These are phyloP conservation scores for Poeciliopsis prolifica DNA, from an alignment of 2,113 vertebrate species.

Conservation along the genomic window DNA sequence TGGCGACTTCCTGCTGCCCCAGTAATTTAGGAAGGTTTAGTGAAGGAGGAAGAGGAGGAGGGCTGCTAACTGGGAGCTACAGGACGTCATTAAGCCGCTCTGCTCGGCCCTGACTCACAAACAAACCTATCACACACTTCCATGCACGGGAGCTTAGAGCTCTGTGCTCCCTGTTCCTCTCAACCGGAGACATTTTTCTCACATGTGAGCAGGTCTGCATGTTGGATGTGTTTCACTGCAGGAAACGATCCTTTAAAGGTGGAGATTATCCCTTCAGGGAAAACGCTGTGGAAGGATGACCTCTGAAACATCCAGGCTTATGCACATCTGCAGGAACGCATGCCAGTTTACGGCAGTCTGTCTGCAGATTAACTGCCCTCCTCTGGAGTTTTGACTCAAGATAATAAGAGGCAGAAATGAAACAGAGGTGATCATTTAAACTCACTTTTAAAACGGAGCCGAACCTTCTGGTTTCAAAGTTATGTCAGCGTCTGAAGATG, in stretches of 20 bases:
- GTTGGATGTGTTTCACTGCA: background rate
- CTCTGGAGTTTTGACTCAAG: too few relatives aligned
- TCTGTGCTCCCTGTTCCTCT: background rate
- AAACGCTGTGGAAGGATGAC: background rate
- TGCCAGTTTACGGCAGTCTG: background rate
- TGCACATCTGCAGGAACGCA: background rate
- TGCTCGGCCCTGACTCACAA: background rate
- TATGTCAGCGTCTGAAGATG: too few relatives aligned
- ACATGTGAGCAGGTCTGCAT: too few relatives aligned
- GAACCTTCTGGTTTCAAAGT: too few relatives aligned
- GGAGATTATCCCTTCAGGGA: conserved; percentile 28
- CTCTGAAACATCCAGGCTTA: background rate
- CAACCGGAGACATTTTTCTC: too few relatives aligned
- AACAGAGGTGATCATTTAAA: too few relatives aligned
- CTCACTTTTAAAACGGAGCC: too few relatives aligned
- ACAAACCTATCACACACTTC: background rate
- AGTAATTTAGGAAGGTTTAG: conserved; percentile 56
- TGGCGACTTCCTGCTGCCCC: conserved; percentile 54
- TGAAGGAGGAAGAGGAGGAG: conserved; percentile 24
- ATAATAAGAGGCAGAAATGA: too few relatives aligned
- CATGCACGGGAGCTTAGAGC: background rate
- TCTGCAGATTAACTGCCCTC: too few relatives aligned
- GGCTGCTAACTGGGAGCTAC: conserved; percentile 7
- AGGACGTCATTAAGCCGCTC: background rate
- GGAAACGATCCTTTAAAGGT: conserved; percentile 1